Evolutionary conservation across 2,888 invertebrate genomes (phyloP).

Genomic region (Drosophila paramelanica): DNA sequence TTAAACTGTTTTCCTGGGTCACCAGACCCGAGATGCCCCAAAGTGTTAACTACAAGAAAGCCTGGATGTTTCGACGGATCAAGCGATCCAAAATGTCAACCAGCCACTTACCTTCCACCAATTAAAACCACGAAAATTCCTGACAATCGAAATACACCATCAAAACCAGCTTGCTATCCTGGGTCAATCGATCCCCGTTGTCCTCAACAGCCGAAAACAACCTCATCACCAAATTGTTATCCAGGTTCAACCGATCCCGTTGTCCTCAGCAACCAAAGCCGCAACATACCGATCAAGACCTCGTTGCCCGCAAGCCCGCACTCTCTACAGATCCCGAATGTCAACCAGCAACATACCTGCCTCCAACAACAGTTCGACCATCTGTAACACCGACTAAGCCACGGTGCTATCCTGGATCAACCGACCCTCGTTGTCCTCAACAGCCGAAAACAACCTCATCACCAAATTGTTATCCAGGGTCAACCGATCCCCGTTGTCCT

Average conservation of each 20-base stretch:
- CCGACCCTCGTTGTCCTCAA: constrained; percentile 69
- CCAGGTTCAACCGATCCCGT: too few relatives aligned
- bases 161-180: not conserved
- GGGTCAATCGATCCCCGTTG: constrained; percentile 23
- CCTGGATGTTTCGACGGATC: constrained; percentile 50
- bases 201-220: constrained; percentile 11
- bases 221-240: too few relatives aligned
- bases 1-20: constrained; percentile 49
- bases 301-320: constrained; percentile 57
- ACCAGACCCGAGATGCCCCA: constrained; percentile 46
- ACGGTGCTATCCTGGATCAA: constrained; percentile 26
- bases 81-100: constrained; percentile 7
- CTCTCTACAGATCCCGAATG: constrained; percentile 38
- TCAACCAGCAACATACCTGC: constrained; percentile 10
- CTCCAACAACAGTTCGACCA: constrained; percentile 10
- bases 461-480: not conserved
- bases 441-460: not conserved
- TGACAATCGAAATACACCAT: constrained; percentile 33
- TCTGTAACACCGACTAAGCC: constrained; percentile 2
- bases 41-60: constrained; percentile 33
- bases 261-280: too few relatives aligned
- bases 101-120: not conserved
- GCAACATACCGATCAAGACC: constrained; percentile 51
- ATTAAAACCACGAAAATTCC: constrained; percentile 1
- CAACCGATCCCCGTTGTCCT: constrained; percentile 8